Conservation (phyloP, 2,113 vertebrate genomes). For the Galeopterus variegatus region DNA sequence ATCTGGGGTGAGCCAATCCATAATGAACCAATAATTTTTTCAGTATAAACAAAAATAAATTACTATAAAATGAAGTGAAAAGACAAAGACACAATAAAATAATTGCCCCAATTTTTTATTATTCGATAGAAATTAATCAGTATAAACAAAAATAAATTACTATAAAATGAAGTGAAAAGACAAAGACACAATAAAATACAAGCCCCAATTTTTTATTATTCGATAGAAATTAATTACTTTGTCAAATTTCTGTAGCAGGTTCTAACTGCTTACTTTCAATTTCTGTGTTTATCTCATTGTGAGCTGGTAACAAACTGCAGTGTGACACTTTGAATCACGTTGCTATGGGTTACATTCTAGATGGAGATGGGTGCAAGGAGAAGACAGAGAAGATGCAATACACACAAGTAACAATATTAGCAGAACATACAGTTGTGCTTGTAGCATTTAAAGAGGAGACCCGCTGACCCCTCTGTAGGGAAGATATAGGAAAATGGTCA, state of each 20-base stretch:
- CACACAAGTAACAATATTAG: too few species aligned
- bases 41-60: constrained; percentile 61
- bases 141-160: constrained; percentile 59
- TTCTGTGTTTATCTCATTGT: background rate
- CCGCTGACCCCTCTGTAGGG: too few species aligned
- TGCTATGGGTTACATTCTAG: background rate
- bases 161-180: constrained; percentile 18
- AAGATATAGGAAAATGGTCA: too few species aligned
- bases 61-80: constrained; percentile 11
- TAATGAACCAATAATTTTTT: background rate
- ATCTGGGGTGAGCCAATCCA: background rate
- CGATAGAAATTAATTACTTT: background rate
- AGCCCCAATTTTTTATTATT: background rate
- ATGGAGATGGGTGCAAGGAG: background rate
- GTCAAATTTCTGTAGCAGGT: background rate
- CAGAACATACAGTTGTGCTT: background rate
- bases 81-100: constrained; percentile 19
- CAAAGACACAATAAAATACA: constrained; percentile 31
- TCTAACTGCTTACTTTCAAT: background rate
- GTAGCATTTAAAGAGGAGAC: background rate
- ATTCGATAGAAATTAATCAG: too few species aligned
- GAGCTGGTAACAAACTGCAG: background rate
- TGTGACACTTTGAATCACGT: background rate
- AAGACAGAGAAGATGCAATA: background rate
- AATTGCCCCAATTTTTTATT: background rate